phyloP scores from a whole-genome alignment of 2,797 vertebrate genomes.

The Hipposideros larvatus region DNA sequence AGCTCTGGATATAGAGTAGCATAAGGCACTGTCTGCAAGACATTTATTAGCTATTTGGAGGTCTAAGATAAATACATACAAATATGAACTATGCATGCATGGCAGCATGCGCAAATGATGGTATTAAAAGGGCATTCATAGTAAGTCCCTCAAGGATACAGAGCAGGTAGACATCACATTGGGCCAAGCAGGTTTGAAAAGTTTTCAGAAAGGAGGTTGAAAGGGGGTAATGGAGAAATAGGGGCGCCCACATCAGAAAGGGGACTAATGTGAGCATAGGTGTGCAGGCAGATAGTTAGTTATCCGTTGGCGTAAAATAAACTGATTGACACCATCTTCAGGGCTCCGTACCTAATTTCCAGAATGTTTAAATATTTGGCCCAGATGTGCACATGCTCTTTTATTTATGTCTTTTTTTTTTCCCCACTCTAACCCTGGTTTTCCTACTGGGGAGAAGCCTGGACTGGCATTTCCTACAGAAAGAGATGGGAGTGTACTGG shows the following conservation, averaged over 20 bases:
- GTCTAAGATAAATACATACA: neutral
- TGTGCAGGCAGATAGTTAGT: neutral
- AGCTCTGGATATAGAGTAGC: neutral
- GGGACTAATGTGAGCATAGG: accelerated
- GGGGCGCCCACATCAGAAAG: neutral
- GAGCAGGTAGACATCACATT: neutral
- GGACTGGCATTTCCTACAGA: neutral
- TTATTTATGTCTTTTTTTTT: neutral
- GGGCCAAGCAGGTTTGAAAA: neutral
- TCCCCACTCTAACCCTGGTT: neutral
- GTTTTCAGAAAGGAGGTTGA: neutral
- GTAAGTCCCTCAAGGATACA: neutral
- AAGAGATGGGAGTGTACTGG: neutral
- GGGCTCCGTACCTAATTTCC: too few species aligned
- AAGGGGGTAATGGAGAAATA: neutral
- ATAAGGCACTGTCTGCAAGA: neutral
- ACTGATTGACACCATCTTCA: neutral
- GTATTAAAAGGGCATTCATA: neutral
- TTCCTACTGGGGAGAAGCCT: neutral
- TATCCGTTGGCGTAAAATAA: neutral
- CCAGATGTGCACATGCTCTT: neutral
- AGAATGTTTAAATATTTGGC: neutral
- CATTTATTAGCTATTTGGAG: neutral
- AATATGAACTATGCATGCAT: neutral
- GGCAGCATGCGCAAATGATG: neutral